Evolutionary conservation across 2,888 invertebrate genomes (phyloP), one percentile per base, ranked within the genome.

Genomic region (Hemaris fuciformis): DNA sequence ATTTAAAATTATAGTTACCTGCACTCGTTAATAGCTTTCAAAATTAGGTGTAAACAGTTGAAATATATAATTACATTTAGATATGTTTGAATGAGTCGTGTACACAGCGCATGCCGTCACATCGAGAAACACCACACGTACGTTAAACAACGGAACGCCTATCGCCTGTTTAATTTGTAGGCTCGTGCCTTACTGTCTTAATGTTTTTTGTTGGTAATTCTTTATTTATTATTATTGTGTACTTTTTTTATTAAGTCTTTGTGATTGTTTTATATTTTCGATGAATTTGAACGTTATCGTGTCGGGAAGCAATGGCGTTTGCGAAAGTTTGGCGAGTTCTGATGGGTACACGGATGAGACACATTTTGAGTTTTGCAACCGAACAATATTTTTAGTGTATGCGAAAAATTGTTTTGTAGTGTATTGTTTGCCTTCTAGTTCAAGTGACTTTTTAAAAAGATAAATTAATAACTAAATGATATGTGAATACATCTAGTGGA

Each of bases 201-300:
- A 64, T 67, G 57, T 65, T 59, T 65, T 67, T 74, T 70, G 59
- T 70, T 73, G 69, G 73, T 75, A 70, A 64, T 67, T 66, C 68
- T 71, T 73, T 78, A 76, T 80, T 79, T 79, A 76, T 78, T 75
- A 71, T 72, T 72, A 70, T 77, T 60, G 25, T 60, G 71, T 76
- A 69, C 60, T 69, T 68, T 71, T 75, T 71, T 77, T 69, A 53
- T 42, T 72, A 71, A 75, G 70, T 73, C 66, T 78, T 76, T 78
- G 76, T 77, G 75, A 77, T 75, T 73, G 62, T 66, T 66, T 68
- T 38, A 48, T 53, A 18, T 68, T 71, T 74, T 74, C 71, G 69
- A 69, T 75, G 64, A 70, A 72, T 67, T 71, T 60, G 60, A 25
- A 18, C 23, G 48, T n/a, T n/a, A 23, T 38, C 6, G 23, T 23